A percentile compares a stretch with the other conserved stretches of the same genome.
Conservation (phyloP, 2,888 invertebrate genomes). For the Nephrotoma flavescens region DNA sequence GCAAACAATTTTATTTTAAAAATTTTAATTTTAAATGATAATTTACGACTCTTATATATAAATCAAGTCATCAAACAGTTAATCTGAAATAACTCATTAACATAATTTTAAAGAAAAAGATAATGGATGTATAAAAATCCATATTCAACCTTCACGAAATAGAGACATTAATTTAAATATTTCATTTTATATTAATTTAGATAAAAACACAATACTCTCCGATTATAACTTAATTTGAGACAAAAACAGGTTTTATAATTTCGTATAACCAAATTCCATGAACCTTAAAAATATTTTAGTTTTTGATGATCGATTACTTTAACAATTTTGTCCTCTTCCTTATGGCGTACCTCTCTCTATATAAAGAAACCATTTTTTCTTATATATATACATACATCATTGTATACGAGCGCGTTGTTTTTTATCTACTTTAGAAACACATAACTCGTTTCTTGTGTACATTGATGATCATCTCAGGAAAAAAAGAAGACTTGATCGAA, state of each 20-base stretch:
- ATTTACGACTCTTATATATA: background rate
- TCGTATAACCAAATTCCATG: background rate
- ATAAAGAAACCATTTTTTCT: background rate
- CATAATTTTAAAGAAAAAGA: background rate
- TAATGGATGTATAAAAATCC: background rate
- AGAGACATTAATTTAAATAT: background rate
- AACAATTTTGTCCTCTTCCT: background rate
- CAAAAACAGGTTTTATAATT: background rate
- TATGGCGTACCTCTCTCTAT: background rate
- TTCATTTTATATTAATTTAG: background rate
- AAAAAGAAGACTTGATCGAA: background rate
- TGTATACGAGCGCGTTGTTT: background rate
- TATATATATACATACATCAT: background rate
- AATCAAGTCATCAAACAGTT: background rate
- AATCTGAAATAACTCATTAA: background rate
- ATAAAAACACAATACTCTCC: background rate
- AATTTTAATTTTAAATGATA: background rate
- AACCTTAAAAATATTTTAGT: background rate
- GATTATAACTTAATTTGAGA: background rate
- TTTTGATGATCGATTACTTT: conserved; percentile 2
- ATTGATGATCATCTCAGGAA: background rate
- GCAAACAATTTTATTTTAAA: background rate
- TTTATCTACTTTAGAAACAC: background rate
- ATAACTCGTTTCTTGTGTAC: background rate
- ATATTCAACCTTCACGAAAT: background rate